phyloP scores from a whole-genome alignment of 1,140 invertebrate species.

The Brachionus rotundiformis region DNA sequence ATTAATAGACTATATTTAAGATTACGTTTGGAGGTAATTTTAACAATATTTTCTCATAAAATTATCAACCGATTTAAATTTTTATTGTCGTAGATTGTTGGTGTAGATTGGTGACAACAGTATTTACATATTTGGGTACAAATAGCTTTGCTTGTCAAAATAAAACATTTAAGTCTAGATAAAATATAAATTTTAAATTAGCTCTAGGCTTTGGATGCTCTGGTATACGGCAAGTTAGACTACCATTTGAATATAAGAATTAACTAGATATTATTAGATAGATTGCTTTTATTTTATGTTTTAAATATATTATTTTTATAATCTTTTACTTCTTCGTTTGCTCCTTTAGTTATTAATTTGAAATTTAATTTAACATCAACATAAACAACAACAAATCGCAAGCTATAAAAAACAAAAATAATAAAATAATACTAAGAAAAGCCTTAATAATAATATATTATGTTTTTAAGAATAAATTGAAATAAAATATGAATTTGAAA shows the following conservation, averaged over 20 bases:
- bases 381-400: slow-evolving; percentile 37
- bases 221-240: background rate
- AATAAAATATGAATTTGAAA: slow-evolving; percentile 41
- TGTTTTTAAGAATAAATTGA: slow-evolving; percentile 22
- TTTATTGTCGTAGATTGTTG: background rate
- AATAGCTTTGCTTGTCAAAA: background rate
- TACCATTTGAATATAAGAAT: background rate
- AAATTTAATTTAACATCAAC: slow-evolving; percentile 28
- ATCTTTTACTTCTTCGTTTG: slow-evolving; percentile 4
- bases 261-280: background rate
- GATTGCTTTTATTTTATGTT: background rate
- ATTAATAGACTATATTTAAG: slow-evolving; percentile 31
- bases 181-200: background rate
- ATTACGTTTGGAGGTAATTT: slow-evolving; percentile 20
- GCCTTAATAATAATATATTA: slow-evolving; percentile 28
- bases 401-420: slow-evolving; percentile 36
- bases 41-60: background rate
- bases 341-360: slow-evolving; percentile 28
- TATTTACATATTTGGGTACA: background rate
- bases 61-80: background rate
- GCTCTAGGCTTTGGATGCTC: background rate
- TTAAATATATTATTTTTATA: background rate
- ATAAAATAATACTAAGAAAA: slow-evolving; percentile 19
- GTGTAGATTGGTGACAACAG: background rate
- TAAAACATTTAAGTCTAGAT: background rate